phyloP scores from a whole-genome alignment of 2,888 invertebrate species.

The Himalopsyche tibetana region DNA sequence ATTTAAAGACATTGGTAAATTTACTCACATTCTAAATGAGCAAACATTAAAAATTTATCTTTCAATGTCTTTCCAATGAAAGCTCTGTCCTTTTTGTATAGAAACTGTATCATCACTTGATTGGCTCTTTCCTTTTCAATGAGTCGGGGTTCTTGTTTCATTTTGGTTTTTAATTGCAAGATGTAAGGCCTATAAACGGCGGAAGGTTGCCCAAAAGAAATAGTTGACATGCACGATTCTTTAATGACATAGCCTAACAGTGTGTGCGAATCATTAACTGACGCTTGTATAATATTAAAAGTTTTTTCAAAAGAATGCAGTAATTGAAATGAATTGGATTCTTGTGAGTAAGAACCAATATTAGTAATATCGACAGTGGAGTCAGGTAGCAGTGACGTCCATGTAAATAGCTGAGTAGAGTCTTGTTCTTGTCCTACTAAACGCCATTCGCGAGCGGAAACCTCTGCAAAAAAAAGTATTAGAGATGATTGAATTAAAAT shows the following conservation, averaged over 20 bases:
- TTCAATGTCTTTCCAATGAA: conserved; percentile 75
- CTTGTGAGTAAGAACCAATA: conserved; percentile 81
- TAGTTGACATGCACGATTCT: conserved; percentile 70
- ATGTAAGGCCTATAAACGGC: conserved; percentile 81
- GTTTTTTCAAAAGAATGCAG: conserved; percentile 80
- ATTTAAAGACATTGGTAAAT: conserved; percentile 21
- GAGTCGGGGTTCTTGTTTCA: conserved; percentile 70
- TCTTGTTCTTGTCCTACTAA: conserved; percentile 89
- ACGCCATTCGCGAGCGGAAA: conserved; percentile 86
- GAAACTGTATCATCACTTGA: conserved; percentile 88
- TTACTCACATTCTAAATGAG: conserved; percentile 86
- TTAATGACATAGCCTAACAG: conserved; percentile 84
- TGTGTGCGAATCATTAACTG: conserved; percentile 82
- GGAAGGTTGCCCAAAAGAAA: conserved; percentile 69
- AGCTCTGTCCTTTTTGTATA: conserved; percentile 79
- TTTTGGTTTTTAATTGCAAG: conserved; percentile 77
- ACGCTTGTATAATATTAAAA: conserved; percentile 87
- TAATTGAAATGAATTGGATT: conserved; percentile 74
- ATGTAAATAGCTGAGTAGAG: conserved; percentile 83
- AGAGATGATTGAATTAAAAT: no score
- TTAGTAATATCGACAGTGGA: conserved; percentile 70
- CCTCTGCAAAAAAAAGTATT: conserved; percentile 71
- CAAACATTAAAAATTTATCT: conserved; percentile 84
- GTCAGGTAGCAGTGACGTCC: conserved; percentile 75
- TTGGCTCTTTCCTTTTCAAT: conserved; percentile 76